These are phyloP conservation scores for Furnarius figulus DNA, from an alignment of 2,113 vertebrate genomes.

Conservation along the genomic window DNA sequence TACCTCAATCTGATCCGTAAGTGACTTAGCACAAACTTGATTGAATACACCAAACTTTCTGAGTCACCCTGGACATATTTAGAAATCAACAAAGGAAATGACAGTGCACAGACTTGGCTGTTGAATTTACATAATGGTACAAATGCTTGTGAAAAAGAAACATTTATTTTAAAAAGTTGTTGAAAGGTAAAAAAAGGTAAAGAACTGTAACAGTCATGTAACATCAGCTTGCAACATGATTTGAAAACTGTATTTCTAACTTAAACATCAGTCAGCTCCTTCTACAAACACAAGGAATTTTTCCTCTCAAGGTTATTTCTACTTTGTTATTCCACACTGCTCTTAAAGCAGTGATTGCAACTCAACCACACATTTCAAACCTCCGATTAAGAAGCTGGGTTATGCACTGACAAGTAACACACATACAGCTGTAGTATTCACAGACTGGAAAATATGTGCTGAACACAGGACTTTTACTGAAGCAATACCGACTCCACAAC, in stretches of 20 bases:
- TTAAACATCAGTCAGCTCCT: not conserved
- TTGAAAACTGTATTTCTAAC: not conserved
- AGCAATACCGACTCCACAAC: not conserved
- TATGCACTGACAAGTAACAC: not conserved
- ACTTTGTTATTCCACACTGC: not conserved
- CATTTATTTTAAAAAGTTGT: rapidly evolving
- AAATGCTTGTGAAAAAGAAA: not conserved
- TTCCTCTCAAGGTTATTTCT: not conserved
- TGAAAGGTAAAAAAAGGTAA: not conserved
- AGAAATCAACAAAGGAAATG: not conserved
- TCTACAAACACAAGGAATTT: not conserved
- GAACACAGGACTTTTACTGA: not conserved
- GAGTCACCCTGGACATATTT: not conserved
- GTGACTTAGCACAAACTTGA: not conserved
- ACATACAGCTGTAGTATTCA: not conserved
- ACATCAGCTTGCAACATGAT: not conserved
- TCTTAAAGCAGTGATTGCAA: not conserved
- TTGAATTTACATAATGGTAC: not conserved
- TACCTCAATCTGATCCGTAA: not conserved
- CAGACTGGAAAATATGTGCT: not conserved
- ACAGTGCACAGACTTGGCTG: not conserved
- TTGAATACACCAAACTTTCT: not conserved
- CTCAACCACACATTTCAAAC: not conserved
- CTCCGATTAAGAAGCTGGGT: not conserved
- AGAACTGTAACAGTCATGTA: not conserved